Percentiles rank a stretch among this genome's conserved stretches.
phyloP scores from a whole-genome alignment of 1,140 invertebrate species.

The Phthorimaea operculella region DNA sequence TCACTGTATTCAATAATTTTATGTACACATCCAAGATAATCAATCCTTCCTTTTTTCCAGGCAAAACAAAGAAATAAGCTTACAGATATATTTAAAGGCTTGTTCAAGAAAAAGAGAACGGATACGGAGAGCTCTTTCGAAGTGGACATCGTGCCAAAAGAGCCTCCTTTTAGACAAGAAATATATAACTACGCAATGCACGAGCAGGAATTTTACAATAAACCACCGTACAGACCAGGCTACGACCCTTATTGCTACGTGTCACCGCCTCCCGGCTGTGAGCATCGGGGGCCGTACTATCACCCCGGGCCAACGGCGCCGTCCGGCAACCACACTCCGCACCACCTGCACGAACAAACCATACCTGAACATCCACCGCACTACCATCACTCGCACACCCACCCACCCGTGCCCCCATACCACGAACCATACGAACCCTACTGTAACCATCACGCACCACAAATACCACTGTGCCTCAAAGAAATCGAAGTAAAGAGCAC shows the following conservation, averaged over 20 bases:
- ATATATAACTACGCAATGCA: constrained; percentile 44
- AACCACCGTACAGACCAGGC: constrained; percentile 19
- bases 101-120: constrained; percentile 46
- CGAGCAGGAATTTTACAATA: constrained; percentile 34
- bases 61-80: constrained; percentile 34
- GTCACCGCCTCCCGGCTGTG: background rate
- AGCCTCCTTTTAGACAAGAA: constrained; percentile 36
- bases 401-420: constrained; percentile 23
- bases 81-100: constrained; percentile 28
- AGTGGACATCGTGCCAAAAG: constrained; percentile 22
- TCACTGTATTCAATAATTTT: too few species aligned
- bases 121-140: constrained; percentile 36
- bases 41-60: constrained; percentile 24
- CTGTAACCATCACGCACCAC: constrained; percentile 16
- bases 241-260: background rate
- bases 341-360: background rate
- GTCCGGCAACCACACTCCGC: background rate
- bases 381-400: constrained; percentile 5
- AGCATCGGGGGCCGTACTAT: background rate
- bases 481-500: constrained; percentile 59
- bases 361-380: background rate
- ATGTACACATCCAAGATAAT: too few species aligned
- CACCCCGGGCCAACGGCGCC: background rate
- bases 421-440: constrained; percentile 14
- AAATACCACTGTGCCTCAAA: constrained; percentile 51